Percentiles rank a stretch among this genome's conserved stretches.
Evolutionary conservation across 1,140 invertebrate genomes (phyloP).

Genomic region (Acromyrmex charruanus): DNA sequence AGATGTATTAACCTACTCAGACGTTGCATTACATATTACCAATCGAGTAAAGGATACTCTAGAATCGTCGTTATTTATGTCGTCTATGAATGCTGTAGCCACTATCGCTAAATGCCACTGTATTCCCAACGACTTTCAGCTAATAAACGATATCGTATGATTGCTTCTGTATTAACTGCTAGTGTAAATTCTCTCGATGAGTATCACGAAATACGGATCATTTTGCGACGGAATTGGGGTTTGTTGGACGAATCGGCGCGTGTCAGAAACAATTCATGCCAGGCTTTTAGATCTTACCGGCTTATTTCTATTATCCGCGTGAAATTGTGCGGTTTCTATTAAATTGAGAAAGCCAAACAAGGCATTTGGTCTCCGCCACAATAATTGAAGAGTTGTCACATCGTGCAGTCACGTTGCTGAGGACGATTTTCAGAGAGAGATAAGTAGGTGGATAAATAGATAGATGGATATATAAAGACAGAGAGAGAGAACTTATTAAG

Average conservation of each 20-base stretch:
- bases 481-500: too few species aligned
- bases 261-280: constrained; percentile 43
- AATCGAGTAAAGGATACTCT: constrained; percentile 14
- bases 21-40: neutral
- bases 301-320: constrained; percentile 26
- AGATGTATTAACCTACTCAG: constrained; percentile 52
- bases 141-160: neutral
- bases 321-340: constrained; percentile 59
- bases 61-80: neutral
- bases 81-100: neutral
- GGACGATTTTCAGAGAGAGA: neutral
- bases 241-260: constrained; percentile 33
- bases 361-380: neutral
- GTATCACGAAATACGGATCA: neutral
- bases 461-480: neutral
- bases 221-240: constrained; percentile 12
- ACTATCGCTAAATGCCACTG: neutral
- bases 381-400: constrained; percentile 16
- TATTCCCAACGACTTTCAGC: constrained; percentile 7
- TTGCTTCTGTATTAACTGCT: neutral
- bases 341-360: constrained; percentile 47
- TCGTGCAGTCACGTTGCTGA: neutral
- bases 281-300: neutral
- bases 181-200: constrained; percentile 1
- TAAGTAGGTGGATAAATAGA: neutral